Base-by-base conservation (phyloP, 2,888 invertebrate genomes). In the Candidula unifasciata region DNA sequence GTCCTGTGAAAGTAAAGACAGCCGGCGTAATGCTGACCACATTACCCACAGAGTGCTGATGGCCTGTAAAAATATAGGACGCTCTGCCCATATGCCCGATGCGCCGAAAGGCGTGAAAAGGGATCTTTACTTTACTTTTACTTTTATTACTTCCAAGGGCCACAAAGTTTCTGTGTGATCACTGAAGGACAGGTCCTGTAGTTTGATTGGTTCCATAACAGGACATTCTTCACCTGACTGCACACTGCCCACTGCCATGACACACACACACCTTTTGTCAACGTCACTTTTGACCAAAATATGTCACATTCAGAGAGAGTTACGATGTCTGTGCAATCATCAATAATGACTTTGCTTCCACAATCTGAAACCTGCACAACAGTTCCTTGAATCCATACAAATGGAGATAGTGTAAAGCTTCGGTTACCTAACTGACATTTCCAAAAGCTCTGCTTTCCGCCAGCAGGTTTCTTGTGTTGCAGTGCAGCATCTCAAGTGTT, bases 141-240 rank as follows among this genome's bases (percentile, higher is more conserved):
- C n/a, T n/a, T 81, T 57, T 37, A 81, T n/a, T 5, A 81, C 81
- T 73, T 81, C 81, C n/a, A 81, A 44, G 1, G 73, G 73, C 81
- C 81, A 81, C 73, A 73, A n/a, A 33, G 37, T 37, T 57, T 81
- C 81, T n/a, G 73, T 73, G 73, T 81, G n/a, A 33, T 81, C 81
- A 37, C 2, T 21, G 33, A 16, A 5, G 3, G 69, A 54, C 1
- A 81, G 69, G n/a, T 81, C 81, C 30, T 81, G 81, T 13, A 81
- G 57, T 33, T 81, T 81, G 18, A 73, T 57, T 35, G 81, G 81
- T 13, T 24, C 73, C 5, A 81, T 60, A 13, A 57, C 60, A 5
- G 81, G 71, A 71, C 60, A n/a, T 60, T 73, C 13, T 8, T 37
- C 71, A 54, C 71, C 13, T n/a, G 73, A 37, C 37, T 35, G 54